Conservation (phyloP, 2,113 vertebrate genomes). For the Thermophis baileyi region DNA sequence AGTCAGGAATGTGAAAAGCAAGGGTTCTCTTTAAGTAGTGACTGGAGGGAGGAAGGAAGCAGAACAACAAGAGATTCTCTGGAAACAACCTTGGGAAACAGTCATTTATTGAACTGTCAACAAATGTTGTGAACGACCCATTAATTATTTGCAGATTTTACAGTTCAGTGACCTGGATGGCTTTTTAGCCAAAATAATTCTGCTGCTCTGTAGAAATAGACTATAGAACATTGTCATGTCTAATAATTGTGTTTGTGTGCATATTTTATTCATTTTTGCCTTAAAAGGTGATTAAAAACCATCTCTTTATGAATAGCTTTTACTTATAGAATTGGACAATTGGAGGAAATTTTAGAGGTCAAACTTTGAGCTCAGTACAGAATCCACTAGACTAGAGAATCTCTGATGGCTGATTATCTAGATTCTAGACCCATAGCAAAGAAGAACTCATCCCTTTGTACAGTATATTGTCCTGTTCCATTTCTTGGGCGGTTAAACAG, state of each 20-base stretch:
- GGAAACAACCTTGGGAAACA: conserved; percentile 1
- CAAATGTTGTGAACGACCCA: not conserved
- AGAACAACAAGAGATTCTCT: not conserved
- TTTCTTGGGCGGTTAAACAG: not conserved
- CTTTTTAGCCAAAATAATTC: not conserved
- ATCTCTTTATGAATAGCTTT: too few relatives aligned
- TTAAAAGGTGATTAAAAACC: too few relatives aligned
- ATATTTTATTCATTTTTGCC: too few relatives aligned
- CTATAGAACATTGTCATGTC: too few relatives aligned
- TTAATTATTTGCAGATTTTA: not conserved
- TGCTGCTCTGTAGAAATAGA: too few relatives aligned
- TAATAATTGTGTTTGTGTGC: too few relatives aligned
- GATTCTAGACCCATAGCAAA: not conserved
- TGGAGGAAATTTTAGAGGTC: too few relatives aligned
- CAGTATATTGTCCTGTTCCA: not conserved
- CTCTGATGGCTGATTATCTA: too few relatives aligned
- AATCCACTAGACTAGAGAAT: too few relatives aligned
- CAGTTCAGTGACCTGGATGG: not conserved
- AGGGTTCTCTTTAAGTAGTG: not conserved
- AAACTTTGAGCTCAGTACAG: too few relatives aligned
- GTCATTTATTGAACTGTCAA: not conserved
- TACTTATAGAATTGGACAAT: too few relatives aligned
- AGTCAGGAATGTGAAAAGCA: not conserved
- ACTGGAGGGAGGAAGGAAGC: conserved; percentile 17
- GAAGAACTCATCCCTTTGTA: not conserved